Conservation (phyloP, 2,113 vertebrate species). For the Alethe diademata region DNA sequence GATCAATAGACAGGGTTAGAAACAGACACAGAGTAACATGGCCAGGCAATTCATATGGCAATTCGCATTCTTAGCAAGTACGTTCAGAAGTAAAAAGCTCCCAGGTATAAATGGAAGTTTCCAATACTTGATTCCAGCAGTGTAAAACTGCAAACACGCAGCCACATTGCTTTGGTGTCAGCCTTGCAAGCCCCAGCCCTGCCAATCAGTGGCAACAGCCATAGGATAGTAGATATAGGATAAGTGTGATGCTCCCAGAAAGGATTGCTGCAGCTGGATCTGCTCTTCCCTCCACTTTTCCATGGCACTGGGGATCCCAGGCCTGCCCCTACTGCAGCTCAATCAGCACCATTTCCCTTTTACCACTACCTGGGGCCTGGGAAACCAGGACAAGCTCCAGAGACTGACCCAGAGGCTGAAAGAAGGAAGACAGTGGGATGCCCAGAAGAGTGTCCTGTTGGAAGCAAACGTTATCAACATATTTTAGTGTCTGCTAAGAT, state of each 20-base stretch:
- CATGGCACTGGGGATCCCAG: accelerated
- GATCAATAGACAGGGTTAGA: not conserved
- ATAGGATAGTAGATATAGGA: accelerated
- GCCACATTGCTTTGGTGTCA: not conserved
- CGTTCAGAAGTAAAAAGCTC: not conserved
- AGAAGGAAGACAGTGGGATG: accelerated
- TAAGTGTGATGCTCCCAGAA: accelerated
- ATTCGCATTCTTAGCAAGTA: not conserved
- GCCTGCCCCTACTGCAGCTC: not conserved
- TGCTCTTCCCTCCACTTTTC: accelerated
- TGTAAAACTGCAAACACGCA: not conserved
- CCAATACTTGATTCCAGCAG: not conserved
- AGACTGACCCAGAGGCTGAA: not conserved
- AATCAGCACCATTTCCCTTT: not conserved
- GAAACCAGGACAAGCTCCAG: not conserved
- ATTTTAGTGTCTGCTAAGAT: not conserved
- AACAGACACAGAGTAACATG: not conserved
- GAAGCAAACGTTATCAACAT: accelerated
- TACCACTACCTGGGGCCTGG: not conserved
- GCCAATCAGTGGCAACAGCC: accelerated
- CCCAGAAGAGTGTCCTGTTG: not conserved
- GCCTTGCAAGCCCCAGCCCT: not conserved
- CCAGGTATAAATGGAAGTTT: not conserved
- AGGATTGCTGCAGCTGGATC: not conserved
- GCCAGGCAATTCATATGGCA: not conserved